Percentiles rank a stretch among this genome's conserved stretches.
Conservation (phyloP, 2,113 vertebrate genomes). For the Charina bottae region DNA sequence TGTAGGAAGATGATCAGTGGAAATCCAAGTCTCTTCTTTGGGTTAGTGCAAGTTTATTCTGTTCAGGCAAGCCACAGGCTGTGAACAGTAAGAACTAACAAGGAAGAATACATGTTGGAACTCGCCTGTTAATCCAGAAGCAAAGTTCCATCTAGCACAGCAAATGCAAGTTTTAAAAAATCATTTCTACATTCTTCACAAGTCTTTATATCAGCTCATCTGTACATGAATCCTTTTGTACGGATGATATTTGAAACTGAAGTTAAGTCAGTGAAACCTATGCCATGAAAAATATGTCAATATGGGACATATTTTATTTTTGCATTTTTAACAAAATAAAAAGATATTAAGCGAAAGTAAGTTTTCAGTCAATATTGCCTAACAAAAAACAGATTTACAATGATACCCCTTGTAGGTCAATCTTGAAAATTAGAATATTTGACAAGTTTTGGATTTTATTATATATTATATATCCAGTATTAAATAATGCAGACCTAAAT, state of each 20-base stretch:
- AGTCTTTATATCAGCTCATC: neutral
- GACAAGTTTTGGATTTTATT: neutral
- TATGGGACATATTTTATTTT: neutral
- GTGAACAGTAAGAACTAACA: neutral
- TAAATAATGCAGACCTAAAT: conserved; percentile 35
- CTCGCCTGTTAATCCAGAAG: neutral
- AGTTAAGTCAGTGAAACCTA: neutral
- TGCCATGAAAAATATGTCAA: neutral
- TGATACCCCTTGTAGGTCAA: neutral
- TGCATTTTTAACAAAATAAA: neutral
- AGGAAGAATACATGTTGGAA: neutral
- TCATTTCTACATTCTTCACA: neutral
- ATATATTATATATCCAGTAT: conserved; percentile 40
- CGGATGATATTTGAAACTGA: neutral
- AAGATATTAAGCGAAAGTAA: neutral
- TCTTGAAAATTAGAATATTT: neutral
- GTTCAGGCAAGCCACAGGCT: neutral
- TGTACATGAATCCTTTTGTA: neutral
- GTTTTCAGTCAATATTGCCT: conserved; percentile 3
- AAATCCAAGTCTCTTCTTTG: neutral
- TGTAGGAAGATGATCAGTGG: neutral
- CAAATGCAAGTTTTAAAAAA: neutral
- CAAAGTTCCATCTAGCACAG: neutral
- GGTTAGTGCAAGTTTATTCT: neutral
- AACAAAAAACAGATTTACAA: neutral